Evolutionary conservation across 2,888 invertebrate genomes (phyloP).

Genomic region (Acronicta psi): DNA sequence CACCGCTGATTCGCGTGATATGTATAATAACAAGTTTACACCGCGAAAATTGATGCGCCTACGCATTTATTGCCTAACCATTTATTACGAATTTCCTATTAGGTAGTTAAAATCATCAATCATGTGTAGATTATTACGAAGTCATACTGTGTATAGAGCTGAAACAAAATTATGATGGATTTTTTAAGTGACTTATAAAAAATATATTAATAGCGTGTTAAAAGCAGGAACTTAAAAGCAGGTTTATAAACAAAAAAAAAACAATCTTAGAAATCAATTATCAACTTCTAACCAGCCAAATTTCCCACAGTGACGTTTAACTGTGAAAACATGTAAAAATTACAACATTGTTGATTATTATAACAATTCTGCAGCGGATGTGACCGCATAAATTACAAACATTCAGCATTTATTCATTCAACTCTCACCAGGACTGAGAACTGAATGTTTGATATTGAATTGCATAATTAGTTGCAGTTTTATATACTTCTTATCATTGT

Average conservation of each 20-base stretch:
- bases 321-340: background rate
- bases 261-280: no score
- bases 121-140: background rate
- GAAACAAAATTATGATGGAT: no score
- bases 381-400: conserved; percentile 1
- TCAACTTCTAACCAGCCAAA: no score
- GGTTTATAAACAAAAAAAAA: no score
- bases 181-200: no score
- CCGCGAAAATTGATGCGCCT: conserved; percentile 6
- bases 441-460: background rate
- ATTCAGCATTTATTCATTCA: background rate
- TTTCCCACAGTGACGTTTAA: background rate
- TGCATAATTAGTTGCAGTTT: no score
- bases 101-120: background rate
- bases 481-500: no score
- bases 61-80: background rate
- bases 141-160: background rate
- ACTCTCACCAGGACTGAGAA: background rate
- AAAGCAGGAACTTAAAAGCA: no score
- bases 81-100: background rate
- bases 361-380: background rate
- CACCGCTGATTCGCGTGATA: conserved; percentile 16
- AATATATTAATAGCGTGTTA: no score
- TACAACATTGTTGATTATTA: background rate
- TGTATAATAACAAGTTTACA: conserved; percentile 11